phyloP scores from a whole-genome alignment of 2,888 invertebrate genomes.

The Coenonympha glycerion region DNA sequence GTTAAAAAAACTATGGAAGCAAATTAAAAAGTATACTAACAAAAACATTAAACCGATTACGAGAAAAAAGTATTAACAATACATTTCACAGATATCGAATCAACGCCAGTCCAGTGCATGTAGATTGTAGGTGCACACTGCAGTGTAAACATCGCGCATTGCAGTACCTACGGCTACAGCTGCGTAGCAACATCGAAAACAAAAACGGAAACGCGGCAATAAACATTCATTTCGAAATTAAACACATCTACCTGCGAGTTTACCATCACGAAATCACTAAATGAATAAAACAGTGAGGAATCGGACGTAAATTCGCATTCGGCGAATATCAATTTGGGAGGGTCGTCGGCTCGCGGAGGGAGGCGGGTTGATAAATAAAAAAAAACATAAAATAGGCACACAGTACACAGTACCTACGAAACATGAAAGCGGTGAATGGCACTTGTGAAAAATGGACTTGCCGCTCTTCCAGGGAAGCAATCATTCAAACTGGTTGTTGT shows the following conservation, averaged over 20 bases:
- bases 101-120: slow-evolving; percentile 2
- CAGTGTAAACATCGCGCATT: slow-evolving; percentile 26
- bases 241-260: slow-evolving; percentile 74
- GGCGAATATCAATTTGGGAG: slow-evolving; percentile 72
- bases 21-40: neutral
- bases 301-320: slow-evolving; percentile 67
- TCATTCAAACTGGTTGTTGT: slow-evolving; percentile 76
- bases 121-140: neutral
- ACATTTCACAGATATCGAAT: slow-evolving; percentile 13
- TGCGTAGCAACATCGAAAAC: slow-evolving; percentile 43
- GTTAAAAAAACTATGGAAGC: neutral
- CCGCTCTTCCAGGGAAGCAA: slow-evolving; percentile 75
- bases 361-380: slow-evolving; percentile 65
- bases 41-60: neutral
- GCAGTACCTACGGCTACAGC: too few relatives aligned
- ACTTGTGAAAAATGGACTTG: slow-evolving; percentile 77
- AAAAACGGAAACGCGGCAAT: slow-evolving; percentile 67
- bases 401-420: slow-evolving; percentile 60
- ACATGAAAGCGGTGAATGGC: slow-evolving; percentile 74
- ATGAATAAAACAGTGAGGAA: slow-evolving; percentile 74
- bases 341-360: slow-evolving; percentile 44
- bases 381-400: slow-evolving; percentile 52
- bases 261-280: slow-evolving; percentile 71
- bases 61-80: slow-evolving; percentile 3
- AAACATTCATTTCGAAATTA: slow-evolving; percentile 75